Conservation (phyloP, 2,888 invertebrate genomes). For the Ephialtes manifestator region DNA sequence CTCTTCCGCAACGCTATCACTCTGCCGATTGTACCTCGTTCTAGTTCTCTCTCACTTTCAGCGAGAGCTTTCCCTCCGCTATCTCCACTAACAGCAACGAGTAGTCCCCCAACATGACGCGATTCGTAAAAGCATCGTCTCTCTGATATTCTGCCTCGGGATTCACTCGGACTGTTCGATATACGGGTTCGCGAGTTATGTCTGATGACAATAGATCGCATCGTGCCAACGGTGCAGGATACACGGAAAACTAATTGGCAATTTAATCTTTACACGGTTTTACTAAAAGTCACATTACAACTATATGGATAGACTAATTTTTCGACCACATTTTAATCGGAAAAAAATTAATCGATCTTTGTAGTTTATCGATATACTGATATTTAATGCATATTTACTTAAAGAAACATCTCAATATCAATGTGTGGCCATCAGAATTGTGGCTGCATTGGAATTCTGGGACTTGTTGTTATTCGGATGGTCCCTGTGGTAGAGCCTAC, state of each 20-base stretch:
- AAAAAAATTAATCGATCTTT: too few species aligned
- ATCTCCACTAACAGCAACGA: slow-evolving; percentile 55
- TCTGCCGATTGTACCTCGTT: slow-evolving; percentile 46
- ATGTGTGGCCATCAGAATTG: too few species aligned
- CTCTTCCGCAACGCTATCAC: slow-evolving; percentile 58
- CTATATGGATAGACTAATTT: too few species aligned
- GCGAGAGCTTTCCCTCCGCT: slow-evolving; percentile 55
- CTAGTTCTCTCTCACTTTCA: slow-evolving; percentile 62
- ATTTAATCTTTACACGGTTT: slow-evolving; percentile 15
- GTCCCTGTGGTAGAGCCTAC: too few species aligned
- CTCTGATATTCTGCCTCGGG: slow-evolving; percentile 54
- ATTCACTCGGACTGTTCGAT: slow-evolving; percentile 32
- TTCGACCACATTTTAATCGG: too few species aligned
- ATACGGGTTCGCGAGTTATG: slow-evolving; percentile 43
- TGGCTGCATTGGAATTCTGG: too few species aligned
- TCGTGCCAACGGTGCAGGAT: slow-evolving; percentile 15
- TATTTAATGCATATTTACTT: too few species aligned
- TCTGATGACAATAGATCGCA: slow-evolving; percentile 38
- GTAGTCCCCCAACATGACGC: slow-evolving; percentile 54
- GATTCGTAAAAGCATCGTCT: slow-evolving; percentile 70
- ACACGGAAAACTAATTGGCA: slow-evolving; percentile 11
- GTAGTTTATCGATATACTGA: too few species aligned
- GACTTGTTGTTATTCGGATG: too few species aligned
- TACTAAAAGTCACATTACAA: neutral
- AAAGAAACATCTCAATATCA: too few species aligned